Percentiles rank a stretch among this genome's conserved stretches.
Conservation (phyloP, 2,888 invertebrate species). For the Drosophila neonasuta region DNA sequence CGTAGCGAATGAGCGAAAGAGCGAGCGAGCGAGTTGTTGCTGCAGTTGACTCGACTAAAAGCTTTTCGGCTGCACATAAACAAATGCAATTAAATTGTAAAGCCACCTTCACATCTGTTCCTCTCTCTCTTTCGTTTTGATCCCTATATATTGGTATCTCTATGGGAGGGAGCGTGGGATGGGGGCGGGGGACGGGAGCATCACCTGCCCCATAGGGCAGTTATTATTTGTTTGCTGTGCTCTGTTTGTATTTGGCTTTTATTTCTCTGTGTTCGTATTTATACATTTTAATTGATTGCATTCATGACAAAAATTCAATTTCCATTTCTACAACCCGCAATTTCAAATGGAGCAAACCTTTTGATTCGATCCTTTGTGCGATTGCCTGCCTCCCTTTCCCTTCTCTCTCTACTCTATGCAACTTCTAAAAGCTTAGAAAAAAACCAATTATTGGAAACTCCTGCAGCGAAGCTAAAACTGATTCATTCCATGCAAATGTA, state of each 20-base stretch:
- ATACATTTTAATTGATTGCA: slow-evolving; percentile 63
- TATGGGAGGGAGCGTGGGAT: too few species aligned
- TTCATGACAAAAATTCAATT: slow-evolving; percentile 36
- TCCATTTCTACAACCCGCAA: background rate
- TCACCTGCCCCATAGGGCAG: slow-evolving; percentile 13
- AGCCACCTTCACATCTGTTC: slow-evolving; percentile 1
- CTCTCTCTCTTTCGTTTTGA: too few species aligned
- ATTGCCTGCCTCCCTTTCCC: too few species aligned
- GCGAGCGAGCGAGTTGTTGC: background rate
- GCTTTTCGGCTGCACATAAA: slow-evolving; percentile 30
- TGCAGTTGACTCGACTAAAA: slow-evolving; percentile 14
- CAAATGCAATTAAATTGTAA: slow-evolving; percentile 65
- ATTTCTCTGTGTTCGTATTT: slow-evolving; percentile 33
- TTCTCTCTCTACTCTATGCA: too few species aligned
- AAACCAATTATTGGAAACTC: too few species aligned
- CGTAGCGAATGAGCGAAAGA: slow-evolving; percentile 3
- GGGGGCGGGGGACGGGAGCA: background rate
- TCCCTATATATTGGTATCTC: too few species aligned
- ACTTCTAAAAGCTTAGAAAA: too few species aligned
- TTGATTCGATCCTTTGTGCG: too few species aligned
- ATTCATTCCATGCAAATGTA: too few species aligned
- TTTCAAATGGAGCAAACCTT: background rate
- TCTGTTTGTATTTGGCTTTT: slow-evolving; percentile 34
- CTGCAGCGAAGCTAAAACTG: too few species aligned
- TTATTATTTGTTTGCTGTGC: slow-evolving; percentile 2